Evolutionary conservation across 2,113 vertebrate species (phyloP).

Genomic region (Dermatemys mawii): DNA sequence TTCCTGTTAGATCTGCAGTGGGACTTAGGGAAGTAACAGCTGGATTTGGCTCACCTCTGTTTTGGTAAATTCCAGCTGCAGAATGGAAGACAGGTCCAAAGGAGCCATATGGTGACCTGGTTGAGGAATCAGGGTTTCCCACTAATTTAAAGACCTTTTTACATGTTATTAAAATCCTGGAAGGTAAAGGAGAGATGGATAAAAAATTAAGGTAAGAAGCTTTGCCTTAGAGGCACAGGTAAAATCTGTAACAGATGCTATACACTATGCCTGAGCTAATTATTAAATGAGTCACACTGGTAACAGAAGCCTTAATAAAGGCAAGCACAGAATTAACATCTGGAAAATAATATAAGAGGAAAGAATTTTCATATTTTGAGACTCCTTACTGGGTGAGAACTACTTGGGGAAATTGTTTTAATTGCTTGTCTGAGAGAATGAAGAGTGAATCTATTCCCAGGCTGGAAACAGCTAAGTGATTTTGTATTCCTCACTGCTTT

Average conservation of each 20-base stretch:
- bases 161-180: conserved; percentile 34
- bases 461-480: neutral
- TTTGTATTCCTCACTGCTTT: neutral
- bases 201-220: conserved; percentile 38
- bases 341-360: conserved; percentile 57
- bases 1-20: conserved; percentile 5
- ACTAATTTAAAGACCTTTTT: conserved; percentile 33
- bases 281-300: conserved; percentile 67
- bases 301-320: conserved; percentile 60
- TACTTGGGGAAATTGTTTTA: conserved; percentile 23
- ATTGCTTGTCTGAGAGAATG: conserved; percentile 43
- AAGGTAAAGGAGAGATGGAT: conserved; percentile 8
- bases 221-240: conserved; percentile 71
- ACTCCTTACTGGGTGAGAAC: conserved; percentile 35
- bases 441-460: conserved; percentile 21
- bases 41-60: conserved; percentile 34
- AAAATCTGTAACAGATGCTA: conserved; percentile 68
- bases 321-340: conserved; percentile 56
- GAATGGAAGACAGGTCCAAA: conserved; percentile 36
- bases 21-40: conserved; percentile 40
- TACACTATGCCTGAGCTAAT: conserved; percentile 52
- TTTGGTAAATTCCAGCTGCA: conserved; percentile 38
- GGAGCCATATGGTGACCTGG: conserved; percentile 50
- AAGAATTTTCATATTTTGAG: conserved; percentile 43
- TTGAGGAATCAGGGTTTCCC: conserved; percentile 13